Evolutionary conservation across 2,888 invertebrate genomes (phyloP).

Genomic region (Conops quadrifasciatus): DNA sequence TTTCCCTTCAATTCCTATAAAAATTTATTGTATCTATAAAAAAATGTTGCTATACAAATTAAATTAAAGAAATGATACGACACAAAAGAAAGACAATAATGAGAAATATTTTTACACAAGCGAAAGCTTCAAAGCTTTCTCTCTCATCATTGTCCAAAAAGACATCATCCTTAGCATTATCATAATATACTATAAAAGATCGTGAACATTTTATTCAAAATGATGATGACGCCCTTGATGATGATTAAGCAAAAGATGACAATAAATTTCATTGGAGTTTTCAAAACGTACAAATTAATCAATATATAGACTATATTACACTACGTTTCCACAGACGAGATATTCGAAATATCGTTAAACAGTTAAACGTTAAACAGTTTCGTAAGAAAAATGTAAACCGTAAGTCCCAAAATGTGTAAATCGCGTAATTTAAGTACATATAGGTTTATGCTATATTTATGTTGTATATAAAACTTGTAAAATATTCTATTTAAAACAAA

Average conservation of each 20-base stretch:
- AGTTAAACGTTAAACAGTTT: neutral
- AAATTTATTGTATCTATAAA: neutral
- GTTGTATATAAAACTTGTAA: conserved; percentile 17
- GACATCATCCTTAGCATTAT: no score
- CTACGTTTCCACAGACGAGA: neutral
- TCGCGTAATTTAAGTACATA: neutral
- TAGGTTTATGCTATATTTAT: no score
- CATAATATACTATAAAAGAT: neutral
- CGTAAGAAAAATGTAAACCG: neutral
- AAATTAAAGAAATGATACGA: neutral
- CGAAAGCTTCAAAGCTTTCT: conserved; percentile 11
- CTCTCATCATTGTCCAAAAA: no score
- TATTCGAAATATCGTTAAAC: neutral
- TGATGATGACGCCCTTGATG: neutral
- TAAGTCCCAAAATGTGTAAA: neutral
- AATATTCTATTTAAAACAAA: conserved; percentile 17
- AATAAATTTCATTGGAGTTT: conserved; percentile 6
- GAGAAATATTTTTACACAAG: conserved; percentile 14
- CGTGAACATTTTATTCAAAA: neutral
- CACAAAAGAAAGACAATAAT: conserved; percentile 14
- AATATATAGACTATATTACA: neutral
- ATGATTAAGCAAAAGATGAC: neutral
- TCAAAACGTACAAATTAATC: conserved; percentile 6
- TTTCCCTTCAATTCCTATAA: conserved; percentile 14
- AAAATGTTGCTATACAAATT: conserved; percentile 4